Evolutionary conservation across 2,797 vertebrate genomes (phyloP).

Genomic region (Cetoscarus ocellatus): DNA sequence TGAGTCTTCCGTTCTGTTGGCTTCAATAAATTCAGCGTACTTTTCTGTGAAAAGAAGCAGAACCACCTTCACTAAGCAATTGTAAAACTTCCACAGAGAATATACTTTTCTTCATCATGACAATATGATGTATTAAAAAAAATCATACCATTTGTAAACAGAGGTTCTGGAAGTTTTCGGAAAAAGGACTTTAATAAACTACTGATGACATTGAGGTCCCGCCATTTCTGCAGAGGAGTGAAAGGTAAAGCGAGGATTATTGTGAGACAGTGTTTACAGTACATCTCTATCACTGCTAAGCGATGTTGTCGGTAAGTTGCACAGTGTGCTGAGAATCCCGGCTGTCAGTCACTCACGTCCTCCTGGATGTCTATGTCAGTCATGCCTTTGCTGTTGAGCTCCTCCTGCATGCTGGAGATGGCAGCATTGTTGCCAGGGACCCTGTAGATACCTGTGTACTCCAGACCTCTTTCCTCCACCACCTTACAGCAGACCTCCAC

Average conservation of each 20-base stretch:
- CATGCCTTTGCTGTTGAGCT: slow-evolving; percentile 96
- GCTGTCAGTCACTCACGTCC: slow-evolving; percentile 88
- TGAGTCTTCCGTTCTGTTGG: slow-evolving; percentile 94
- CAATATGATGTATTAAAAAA: background rate
- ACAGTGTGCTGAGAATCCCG: background rate
- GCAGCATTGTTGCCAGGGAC: slow-evolving; percentile 98
- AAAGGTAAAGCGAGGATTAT: background rate
- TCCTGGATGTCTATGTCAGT: slow-evolving; percentile 94
- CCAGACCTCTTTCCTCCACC: slow-evolving; percentile 96
- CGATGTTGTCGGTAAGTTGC: slow-evolving; percentile 8
- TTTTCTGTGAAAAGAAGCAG: slow-evolving; percentile 85
- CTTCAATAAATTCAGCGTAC: slow-evolving; percentile 97
- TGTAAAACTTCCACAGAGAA: background rate
- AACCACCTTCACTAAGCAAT: background rate
- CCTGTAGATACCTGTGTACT: slow-evolving; percentile 98
- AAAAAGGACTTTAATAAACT: slow-evolving; percentile 99
- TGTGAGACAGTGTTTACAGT: slow-evolving; percentile 8
- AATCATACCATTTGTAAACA: slow-evolving; percentile 96
- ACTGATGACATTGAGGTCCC: slow-evolving; percentile 98
- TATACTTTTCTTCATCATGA: background rate
- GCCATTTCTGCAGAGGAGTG: slow-evolving; percentile 91
- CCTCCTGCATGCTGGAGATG: slow-evolving; percentile 99
- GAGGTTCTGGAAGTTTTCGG: slow-evolving; percentile 97
- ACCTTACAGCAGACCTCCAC: slow-evolving; percentile 98
- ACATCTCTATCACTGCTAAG: slow-evolving; percentile 13